Evolutionary conservation across 2,888 invertebrate genomes (phyloP).

Genomic region (Apodemia duryi): DNA sequence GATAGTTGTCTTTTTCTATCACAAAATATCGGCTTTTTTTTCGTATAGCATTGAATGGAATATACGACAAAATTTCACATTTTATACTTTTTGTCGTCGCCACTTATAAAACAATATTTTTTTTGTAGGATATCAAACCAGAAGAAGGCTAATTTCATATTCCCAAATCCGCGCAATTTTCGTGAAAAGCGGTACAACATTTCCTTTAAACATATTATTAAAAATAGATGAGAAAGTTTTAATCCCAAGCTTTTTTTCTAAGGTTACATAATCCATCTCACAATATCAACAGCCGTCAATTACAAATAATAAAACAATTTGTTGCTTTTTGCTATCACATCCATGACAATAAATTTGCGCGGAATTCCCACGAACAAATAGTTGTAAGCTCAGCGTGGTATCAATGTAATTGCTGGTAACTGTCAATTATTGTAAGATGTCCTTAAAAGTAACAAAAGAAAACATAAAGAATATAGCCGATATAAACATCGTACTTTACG

Average conservation of each 20-base stretch:
- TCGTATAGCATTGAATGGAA: too few species aligned
- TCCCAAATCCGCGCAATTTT: too few species aligned
- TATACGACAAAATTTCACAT: too few species aligned
- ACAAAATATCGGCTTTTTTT: too few species aligned
- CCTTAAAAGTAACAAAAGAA: not conserved
- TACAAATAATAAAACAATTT: not conserved
- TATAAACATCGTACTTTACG: slow-evolving; percentile 2
- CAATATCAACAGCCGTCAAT: not conserved
- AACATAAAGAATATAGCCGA: not conserved
- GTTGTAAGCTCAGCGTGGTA: slow-evolving; percentile 15
- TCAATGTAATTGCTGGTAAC: slow-evolving; percentile 23
- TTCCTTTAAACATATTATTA: too few species aligned
- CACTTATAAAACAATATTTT: too few species aligned
- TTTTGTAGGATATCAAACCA: too few species aligned
- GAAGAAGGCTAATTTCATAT: too few species aligned
- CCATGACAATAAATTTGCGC: not conserved
- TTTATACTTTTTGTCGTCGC: too few species aligned
- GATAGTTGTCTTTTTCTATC: too few species aligned
- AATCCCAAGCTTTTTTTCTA: not conserved
- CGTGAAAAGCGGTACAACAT: too few species aligned
- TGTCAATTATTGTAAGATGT: slow-evolving; percentile 11
- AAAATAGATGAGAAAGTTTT: too few species aligned
- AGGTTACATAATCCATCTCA: not conserved
- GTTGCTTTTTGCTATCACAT: not conserved
- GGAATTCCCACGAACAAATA: not conserved